A percentile compares a stretch with the other conserved stretches of the same genome.
Conservation (phyloP, 1,140 invertebrate species). For the Psix sp. region DNA sequence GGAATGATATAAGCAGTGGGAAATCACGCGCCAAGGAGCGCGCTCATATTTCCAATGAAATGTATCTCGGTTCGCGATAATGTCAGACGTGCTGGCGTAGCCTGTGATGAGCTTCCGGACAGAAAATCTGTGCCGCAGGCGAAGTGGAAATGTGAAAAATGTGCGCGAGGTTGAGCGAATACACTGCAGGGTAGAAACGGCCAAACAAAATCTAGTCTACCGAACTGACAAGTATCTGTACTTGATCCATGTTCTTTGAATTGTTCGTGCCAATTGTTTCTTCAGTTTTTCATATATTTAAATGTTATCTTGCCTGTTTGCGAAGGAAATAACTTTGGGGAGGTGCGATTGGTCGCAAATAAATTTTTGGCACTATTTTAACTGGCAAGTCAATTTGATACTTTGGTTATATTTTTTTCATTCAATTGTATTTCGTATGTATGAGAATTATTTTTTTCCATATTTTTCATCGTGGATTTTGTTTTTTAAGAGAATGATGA, state of each 20-base stretch:
- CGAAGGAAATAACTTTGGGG: not conserved
- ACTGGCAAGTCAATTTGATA: too few species aligned
- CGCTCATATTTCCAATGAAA: constrained; percentile 45
- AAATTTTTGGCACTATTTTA: not conserved
- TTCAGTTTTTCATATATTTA: constrained; percentile 11
- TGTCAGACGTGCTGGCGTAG: constrained; percentile 40
- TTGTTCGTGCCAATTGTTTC: constrained; percentile 29
- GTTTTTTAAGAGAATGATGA: not conserved
- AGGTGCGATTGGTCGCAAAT: not conserved
- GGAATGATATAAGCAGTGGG: too few species aligned
- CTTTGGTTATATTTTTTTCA: too few species aligned
- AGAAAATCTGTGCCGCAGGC: constrained; percentile 24
- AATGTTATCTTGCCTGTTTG: constrained; percentile 1
- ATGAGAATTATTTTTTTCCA: too few species aligned
- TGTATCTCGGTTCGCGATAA: constrained; percentile 39
- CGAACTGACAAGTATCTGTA: constrained; percentile 43
- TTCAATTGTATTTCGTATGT: too few species aligned
- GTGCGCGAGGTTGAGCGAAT: not conserved
- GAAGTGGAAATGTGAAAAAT: constrained; percentile 56
- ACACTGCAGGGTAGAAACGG: not conserved
- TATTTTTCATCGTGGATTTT: too few species aligned
- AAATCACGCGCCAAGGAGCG: too few species aligned
- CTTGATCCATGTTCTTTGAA: constrained; percentile 42
- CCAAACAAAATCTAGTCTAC: constrained; percentile 17
- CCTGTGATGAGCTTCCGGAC: constrained; percentile 42